These are phyloP conservation scores for Mesoclemmys tuberculata DNA, from an alignment of 2,113 vertebrate genomes.

Conservation along the genomic window DNA sequence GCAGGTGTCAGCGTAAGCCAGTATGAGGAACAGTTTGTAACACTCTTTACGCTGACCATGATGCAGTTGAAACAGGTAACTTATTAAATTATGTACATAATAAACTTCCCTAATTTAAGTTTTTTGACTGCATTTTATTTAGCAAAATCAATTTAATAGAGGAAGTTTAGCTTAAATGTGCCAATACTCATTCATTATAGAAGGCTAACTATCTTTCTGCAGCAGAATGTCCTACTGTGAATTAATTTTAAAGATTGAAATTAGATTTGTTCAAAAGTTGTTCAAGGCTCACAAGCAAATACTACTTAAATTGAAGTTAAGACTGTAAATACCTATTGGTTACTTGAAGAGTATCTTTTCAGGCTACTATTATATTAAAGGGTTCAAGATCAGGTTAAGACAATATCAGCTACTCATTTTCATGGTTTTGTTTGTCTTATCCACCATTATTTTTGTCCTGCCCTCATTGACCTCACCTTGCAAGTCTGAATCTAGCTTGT, in stretches of 20 bases:
- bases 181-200: not conserved
- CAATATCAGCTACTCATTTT: too few relatives aligned
- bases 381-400: not conserved
- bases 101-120: not conserved
- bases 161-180: not conserved
- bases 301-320: not conserved
- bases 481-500: not conserved
- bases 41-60: slow-evolving; percentile 97
- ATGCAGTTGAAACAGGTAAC: slow-evolving; percentile 98
- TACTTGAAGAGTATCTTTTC: not conserved
- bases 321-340: not conserved
- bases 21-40: slow-evolving; percentile 98
- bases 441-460: not conserved
- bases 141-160: not conserved
- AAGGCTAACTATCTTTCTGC: not conserved
- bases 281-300: not conserved
- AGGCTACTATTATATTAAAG: not conserved
- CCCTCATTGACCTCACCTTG: not conserved
- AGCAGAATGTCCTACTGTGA: not conserved
- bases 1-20: slow-evolving; percentile 98
- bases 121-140: not conserved
- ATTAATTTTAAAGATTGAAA: not conserved
- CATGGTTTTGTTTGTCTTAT: not conserved
- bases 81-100: not conserved
- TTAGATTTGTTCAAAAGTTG: not conserved